phyloP scores from a whole-genome alignment of 2,888 invertebrate species.

The Lymantria dispar region DNA sequence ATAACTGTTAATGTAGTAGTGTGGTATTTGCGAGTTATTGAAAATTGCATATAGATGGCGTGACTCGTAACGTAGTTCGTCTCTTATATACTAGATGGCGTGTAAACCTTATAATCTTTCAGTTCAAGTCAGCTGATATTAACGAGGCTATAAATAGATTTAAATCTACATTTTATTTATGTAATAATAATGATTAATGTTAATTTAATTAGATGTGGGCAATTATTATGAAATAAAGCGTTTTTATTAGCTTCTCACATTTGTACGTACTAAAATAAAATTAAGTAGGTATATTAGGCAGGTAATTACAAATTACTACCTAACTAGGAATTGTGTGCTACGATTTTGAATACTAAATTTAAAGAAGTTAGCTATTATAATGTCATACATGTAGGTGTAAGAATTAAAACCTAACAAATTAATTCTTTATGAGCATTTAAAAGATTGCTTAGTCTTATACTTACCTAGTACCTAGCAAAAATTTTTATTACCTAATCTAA shows the following conservation, averaged over 20 bases:
- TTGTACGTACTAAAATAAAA: neutral
- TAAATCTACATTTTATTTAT: too few relatives aligned
- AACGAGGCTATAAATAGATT: conserved; percentile 41
- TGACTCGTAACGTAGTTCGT: conserved; percentile 48
- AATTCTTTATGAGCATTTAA: conserved; percentile 10
- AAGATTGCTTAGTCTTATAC: too few relatives aligned
- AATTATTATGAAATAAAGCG: neutral
- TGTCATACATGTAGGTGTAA: conserved; percentile 4
- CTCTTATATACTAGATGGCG: conserved; percentile 53
- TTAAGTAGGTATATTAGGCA: neutral
- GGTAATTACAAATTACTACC: too few relatives aligned
- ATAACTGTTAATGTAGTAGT: conserved; percentile 52
- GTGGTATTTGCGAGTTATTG: conserved; percentile 24
- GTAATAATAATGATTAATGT: too few relatives aligned
- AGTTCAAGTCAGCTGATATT: conserved; percentile 46
- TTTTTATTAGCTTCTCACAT: neutral
- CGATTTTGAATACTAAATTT: neutral
- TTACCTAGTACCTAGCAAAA: too few relatives aligned
- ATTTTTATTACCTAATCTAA: too few relatives aligned
- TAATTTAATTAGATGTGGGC: too few relatives aligned
- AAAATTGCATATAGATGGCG: conserved; percentile 57
- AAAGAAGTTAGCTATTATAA: neutral
- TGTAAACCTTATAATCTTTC: conserved; percentile 19
- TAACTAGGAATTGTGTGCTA: too few relatives aligned
- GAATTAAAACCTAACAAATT: conserved; percentile 6